Base-by-base conservation (phyloP, 2,113 vertebrate genomes). In the Stigmatopora argus region DNA sequence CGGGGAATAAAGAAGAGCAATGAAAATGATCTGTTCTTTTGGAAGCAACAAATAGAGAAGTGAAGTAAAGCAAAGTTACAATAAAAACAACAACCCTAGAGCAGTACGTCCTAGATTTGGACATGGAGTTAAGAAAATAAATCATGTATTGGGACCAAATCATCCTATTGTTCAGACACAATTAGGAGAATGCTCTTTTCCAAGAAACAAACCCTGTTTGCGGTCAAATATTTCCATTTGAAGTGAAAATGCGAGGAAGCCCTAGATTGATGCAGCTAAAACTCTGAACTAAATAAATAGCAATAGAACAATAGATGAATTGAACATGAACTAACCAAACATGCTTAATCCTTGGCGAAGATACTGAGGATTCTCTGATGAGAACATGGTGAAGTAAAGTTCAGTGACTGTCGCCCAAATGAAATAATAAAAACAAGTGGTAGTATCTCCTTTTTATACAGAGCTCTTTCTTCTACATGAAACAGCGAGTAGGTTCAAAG, bases 261-360 rank as follows among this genome's bases (percentile, higher is more conserved):
- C 26, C 23, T 23, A 21, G 19, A 53, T 53, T 21, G 11, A 53
- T 12, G 31, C 23, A 56, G 14, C 23, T 56, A 13, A 17, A 14
- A 31, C 12, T 14, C 12, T 61, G n/a, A 45, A 41, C 12, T 61
- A 6, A 6, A 61, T 23, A 23, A 61, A 45, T 59, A 13, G 34
- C 34, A 64, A 52, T 64, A 10, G 5, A 47, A 51, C 18, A 52
- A 64, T 1, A 11, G 19, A 26, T 31, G 53, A 56, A 56, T 56
- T 15, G 48, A 68, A 77, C 21, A 62, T 53, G 59, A 64, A 92
- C 89, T 90, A 77, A 92, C 91, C 91, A 85, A 91, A 92, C 91
- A 92, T 92, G 87, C 91, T 92, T 70, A 92, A 83, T 87, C 91
- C 91, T 85, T 91, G 91, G 66, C 90, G 90, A 34, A 91, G 86